Conservation (phyloP, 2,888 invertebrate species). For the Lordiphosa fenestrarum region DNA sequence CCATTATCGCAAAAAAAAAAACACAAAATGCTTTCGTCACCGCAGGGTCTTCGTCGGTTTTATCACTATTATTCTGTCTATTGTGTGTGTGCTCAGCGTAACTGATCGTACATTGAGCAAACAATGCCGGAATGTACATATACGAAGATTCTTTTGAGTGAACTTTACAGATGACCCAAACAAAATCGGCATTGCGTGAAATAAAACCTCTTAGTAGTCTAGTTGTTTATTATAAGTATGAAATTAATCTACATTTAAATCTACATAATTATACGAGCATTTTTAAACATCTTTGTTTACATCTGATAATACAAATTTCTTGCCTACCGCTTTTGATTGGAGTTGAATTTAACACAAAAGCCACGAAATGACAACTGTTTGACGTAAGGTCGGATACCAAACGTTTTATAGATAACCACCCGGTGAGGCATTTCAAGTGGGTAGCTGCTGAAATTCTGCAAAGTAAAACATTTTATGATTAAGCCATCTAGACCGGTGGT, state of each 20-base stretch:
- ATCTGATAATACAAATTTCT: conserved; percentile 19
- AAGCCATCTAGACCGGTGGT: too few species aligned
- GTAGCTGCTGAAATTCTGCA: too few species aligned
- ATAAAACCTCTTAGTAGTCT: neutral
- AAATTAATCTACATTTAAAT: conserved; percentile 1
- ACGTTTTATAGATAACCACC: conserved; percentile 29
- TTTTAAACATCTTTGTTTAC: conserved; percentile 4
- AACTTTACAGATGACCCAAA: neutral
- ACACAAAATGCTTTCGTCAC: conserved; percentile 61
- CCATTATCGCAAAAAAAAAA: conserved; percentile 50
- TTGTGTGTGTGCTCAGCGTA: conserved; percentile 43
- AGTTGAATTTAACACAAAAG: conserved; percentile 18
- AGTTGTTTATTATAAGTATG: neutral
- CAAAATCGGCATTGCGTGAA: conserved; percentile 4
- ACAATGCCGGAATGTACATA: conserved; percentile 35
- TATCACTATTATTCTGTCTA: conserved; percentile 31
- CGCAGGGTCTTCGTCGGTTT: conserved; percentile 30
- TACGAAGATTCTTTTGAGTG: neutral
- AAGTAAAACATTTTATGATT: too few species aligned
- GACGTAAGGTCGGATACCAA: conserved; percentile 9
- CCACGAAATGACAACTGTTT: conserved; percentile 36
- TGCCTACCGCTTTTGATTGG: conserved; percentile 18
- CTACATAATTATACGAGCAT: too few species aligned
- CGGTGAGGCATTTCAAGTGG: neutral
- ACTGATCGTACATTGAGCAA: conserved; percentile 47